Conservation (phyloP, 2,797 vertebrate genomes). For the Pristis pectinata region DNA sequence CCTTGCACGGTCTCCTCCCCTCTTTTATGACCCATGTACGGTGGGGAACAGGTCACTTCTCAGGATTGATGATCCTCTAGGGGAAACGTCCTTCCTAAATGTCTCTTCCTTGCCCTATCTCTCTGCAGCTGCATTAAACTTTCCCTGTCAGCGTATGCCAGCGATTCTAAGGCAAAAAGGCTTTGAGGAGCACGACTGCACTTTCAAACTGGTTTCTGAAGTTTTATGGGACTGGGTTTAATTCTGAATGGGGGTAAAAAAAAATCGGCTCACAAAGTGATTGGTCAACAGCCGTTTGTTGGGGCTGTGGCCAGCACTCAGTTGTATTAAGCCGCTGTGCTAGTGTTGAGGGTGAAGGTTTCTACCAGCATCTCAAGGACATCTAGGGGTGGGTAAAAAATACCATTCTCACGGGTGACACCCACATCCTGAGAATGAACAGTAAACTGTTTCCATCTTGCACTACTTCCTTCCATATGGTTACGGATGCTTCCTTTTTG, state of each 20-base stretch:
- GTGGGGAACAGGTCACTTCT: neutral
- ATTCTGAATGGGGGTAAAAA: neutral
- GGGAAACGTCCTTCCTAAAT: neutral
- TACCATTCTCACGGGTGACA: no score
- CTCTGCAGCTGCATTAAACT: neutral
- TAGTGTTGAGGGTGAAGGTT: no score
- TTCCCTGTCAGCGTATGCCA: neutral
- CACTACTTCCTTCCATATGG: neutral
- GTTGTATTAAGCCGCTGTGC: neutral
- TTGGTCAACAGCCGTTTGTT: neutral
- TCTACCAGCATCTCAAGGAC: neutral
- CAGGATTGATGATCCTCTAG: neutral
- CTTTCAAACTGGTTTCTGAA: neutral
- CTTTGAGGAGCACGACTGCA: neutral
- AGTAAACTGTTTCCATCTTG: neutral
- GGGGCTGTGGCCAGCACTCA: neutral
- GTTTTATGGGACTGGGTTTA: neutral
- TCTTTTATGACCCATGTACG: neutral
- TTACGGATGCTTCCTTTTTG: neutral
- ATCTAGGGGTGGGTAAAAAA: neutral
- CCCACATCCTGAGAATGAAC: neutral
- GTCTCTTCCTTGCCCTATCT: neutral
- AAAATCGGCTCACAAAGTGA: neutral
- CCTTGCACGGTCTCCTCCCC: neutral
- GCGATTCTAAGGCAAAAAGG: neutral